These are phyloP conservation scores for Hydrotaea cyrtoneurina DNA, from an alignment of 2,888 invertebrate species.

Conservation along the genomic window DNA sequence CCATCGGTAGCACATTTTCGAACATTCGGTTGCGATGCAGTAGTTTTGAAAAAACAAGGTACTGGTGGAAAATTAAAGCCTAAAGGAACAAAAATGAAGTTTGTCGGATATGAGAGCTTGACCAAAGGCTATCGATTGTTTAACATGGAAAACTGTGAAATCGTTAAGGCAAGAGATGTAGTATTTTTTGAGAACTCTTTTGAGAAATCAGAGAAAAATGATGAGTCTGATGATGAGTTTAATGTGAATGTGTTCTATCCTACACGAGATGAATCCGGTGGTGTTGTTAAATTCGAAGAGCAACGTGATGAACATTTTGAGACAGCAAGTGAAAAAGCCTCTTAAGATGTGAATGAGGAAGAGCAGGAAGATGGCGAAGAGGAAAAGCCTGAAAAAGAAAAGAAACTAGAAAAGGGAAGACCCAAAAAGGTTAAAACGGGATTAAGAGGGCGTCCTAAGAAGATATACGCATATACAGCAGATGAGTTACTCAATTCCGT, in stretches of 20 bases:
- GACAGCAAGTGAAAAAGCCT: neutral
- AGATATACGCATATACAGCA: conserved; percentile 45
- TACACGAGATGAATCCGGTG: neutral
- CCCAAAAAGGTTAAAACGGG: conserved; percentile 40
- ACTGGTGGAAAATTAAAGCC: no score
- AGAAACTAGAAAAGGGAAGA: conserved; percentile 39
- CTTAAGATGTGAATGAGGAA: no score
- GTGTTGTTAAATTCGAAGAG: neutral
- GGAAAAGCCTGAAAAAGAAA: conserved; percentile 17
- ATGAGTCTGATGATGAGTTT: neutral
- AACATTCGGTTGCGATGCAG: no score
- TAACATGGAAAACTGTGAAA: no score
- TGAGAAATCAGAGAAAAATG: conserved; percentile 7
- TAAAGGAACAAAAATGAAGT: no score
- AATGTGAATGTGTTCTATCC: neutral
- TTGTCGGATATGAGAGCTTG: no score
- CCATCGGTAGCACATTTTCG: conserved; percentile 34
- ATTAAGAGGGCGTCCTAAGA: conserved; percentile 47
- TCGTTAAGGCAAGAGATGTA: conserved; percentile 60
- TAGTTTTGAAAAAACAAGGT: no score
- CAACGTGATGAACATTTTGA: no score
- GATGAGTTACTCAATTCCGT: conserved; percentile 55
- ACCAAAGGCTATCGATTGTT: no score
- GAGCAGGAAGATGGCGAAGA: neutral
- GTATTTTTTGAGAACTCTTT: conserved; percentile 65